These are phyloP conservation scores for Pteropus rufus DNA, from an alignment of 2,797 vertebrate species.

Conservation along the genomic window DNA sequence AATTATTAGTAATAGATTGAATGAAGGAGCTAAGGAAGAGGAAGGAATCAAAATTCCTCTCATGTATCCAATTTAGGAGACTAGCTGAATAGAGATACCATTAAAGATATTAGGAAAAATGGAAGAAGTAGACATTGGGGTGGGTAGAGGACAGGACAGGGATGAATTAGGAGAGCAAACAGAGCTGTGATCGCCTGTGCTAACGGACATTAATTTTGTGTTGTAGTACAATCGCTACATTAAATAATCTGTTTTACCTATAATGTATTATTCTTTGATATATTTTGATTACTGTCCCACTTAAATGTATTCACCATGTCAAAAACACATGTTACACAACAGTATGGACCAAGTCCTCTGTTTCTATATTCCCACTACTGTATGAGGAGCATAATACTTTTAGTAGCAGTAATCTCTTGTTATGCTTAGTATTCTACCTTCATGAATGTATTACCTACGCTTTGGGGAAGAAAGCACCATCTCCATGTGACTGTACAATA, in stretches of 20 bases:
- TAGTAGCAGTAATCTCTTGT: neutral
- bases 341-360: neutral
- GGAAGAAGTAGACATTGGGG: neutral
- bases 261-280: constrained; percentile 1
- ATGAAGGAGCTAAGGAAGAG: neutral
- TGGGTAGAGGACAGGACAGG: neutral
- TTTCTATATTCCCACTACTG: constrained; percentile 8
- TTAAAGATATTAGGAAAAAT: neutral
- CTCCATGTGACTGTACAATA: neutral
- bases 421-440: neutral
- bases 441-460: neutral
- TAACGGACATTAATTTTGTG: neutral
- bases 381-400: neutral
- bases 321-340: neutral
- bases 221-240: neutral
- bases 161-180: neutral
- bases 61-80: neutral
- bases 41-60: constrained; percentile 15
- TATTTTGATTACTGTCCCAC: constrained; percentile 30
- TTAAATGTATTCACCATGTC: constrained; percentile 19
- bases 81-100: neutral
- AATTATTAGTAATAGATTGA: neutral
- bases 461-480: neutral
- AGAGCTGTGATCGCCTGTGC: neutral
- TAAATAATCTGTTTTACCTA: constrained; percentile 7